Conservation (phyloP, 1,140 invertebrate genomes). For the Muscidifurax raptorellus region DNA sequence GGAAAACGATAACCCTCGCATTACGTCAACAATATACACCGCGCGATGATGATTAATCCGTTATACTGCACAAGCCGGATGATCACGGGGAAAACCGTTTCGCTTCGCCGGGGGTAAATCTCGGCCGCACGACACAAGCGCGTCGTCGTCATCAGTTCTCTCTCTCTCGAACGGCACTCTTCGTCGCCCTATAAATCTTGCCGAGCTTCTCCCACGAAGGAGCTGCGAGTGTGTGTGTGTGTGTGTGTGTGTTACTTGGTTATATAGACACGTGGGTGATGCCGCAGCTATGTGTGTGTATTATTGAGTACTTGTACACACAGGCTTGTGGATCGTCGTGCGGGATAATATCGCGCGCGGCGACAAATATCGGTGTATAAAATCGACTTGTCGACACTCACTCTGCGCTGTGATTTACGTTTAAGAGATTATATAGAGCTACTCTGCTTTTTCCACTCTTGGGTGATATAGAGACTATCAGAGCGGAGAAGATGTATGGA, state of each 20-base stretch:
- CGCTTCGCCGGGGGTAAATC: slow-evolving; percentile 13
- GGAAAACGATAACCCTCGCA: neutral
- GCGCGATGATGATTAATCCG: neutral
- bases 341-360: neutral
- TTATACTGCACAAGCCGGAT: neutral
- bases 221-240: too few relatives aligned
- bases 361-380: neutral
- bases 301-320: neutral
- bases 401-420: too few relatives aligned
- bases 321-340: neutral
- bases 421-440: too few relatives aligned
- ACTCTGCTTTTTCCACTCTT: too few relatives aligned
- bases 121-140: slow-evolving; percentile 39
- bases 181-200: slow-evolving; percentile 62
- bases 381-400: neutral
- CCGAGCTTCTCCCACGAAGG: slow-evolving; percentile 52
- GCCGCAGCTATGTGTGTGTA: neutral
- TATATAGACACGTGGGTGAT: too few relatives aligned
- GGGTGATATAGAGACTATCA: too few relatives aligned
- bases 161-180: slow-evolving; percentile 44
- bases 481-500: too few relatives aligned
- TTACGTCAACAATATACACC: neutral
- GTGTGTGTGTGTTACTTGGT: too few relatives aligned
- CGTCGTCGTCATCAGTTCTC: neutral
- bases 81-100: neutral